These are phyloP conservation scores for Pteropus alecto DNA, from an alignment of 2,113 vertebrate genomes.

Conservation along the genomic window DNA sequence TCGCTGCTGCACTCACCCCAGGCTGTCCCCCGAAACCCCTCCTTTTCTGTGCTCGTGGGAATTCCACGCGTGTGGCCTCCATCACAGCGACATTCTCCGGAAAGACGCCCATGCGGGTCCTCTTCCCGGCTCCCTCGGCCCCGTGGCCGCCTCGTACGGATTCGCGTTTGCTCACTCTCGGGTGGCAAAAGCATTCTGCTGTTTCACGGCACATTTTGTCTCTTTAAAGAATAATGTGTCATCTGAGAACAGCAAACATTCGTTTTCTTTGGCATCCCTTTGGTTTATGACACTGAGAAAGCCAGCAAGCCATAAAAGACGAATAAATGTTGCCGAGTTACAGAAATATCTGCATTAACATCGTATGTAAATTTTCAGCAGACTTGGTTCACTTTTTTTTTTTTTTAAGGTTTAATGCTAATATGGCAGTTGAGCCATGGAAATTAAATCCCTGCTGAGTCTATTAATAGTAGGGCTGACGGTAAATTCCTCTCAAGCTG, in stretches of 20 bases:
- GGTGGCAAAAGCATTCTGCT: neutral
- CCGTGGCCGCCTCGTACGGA: accelerated
- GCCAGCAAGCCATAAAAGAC: neutral
- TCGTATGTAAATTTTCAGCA: neutral
- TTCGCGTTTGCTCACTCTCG: neutral
- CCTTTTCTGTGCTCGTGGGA: neutral
- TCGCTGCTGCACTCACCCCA: neutral
- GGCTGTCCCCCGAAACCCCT: too few relatives aligned
- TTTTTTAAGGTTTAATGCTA: neutral
- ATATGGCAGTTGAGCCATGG: neutral
- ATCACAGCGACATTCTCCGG: neutral
- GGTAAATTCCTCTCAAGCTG: neutral
- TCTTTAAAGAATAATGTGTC: neutral
- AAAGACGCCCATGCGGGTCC: neutral
- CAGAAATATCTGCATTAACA: neutral
- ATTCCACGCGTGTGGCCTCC: neutral
- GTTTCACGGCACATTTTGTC: neutral
- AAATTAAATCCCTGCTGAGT: neutral
- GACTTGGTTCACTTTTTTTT: neutral
- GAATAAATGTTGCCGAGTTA: neutral
- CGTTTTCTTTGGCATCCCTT: neutral
- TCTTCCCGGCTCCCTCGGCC: neutral
- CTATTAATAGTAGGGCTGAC: neutral
- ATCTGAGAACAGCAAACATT: neutral
- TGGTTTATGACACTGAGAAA: neutral